These are phyloP conservation scores for Linurgus olivaceus DNA, from an alignment of 2,797 vertebrate genomes.

Conservation along the genomic window DNA sequence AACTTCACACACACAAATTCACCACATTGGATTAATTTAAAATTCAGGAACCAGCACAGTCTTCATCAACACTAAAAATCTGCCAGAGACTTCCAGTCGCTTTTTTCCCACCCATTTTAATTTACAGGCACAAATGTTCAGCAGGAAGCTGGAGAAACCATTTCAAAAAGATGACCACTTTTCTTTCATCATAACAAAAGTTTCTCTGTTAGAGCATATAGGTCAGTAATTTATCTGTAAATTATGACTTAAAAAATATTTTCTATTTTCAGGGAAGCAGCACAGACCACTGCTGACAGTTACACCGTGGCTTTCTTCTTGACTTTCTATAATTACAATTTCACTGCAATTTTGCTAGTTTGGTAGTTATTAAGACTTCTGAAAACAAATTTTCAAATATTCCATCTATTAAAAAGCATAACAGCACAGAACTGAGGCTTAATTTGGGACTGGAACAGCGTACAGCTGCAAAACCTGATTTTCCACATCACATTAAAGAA, in stretches of 20 bases:
- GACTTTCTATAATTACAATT: neutral
- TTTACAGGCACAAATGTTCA: constrained; percentile 35
- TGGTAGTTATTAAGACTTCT: neutral
- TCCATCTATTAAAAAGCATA: neutral
- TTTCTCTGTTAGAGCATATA: neutral
- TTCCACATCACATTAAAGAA: constrained; percentile 1
- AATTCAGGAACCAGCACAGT: neutral
- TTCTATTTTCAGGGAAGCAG: constrained; percentile 1
- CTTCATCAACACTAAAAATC: neutral
- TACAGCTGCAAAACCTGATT: constrained; percentile 28
- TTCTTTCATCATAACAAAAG: constrained; percentile 28
- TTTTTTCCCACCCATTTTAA: neutral
- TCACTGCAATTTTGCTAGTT: neutral
- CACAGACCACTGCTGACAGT: neutral
- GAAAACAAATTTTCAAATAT: neutral
- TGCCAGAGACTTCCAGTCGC: neutral
- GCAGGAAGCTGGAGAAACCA: neutral
- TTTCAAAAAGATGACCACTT: neutral
- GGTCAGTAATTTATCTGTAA: neutral
- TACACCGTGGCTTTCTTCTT: neutral
- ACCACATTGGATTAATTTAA: neutral
- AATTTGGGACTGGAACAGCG: neutral
- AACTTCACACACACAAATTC: neutral
- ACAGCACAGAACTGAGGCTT: neutral
- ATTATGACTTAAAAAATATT: neutral